phyloP scores from a whole-genome alignment of 2,888 invertebrate genomes.

The Drosophila colorata region DNA sequence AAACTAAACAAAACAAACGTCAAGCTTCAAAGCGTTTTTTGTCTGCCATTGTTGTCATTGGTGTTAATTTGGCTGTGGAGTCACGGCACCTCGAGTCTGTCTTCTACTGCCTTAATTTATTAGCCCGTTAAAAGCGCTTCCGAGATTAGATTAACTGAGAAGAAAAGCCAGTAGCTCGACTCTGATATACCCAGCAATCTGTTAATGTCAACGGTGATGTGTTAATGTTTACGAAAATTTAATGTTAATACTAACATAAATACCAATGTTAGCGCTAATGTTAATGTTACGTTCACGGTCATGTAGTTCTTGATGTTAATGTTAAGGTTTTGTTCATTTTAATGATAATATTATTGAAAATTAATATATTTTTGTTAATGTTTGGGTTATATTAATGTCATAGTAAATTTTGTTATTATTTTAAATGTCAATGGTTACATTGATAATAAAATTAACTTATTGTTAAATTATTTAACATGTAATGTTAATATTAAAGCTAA shows the following conservation, averaged over 20 bases:
- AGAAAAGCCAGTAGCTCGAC: conserved; percentile 3
- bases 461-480: too few relatives aligned
- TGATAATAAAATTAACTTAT: too few relatives aligned
- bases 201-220: neutral
- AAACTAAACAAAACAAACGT: conserved; percentile 35
- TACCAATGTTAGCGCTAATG: neutral
- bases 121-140: conserved; percentile 15
- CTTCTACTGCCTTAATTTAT: conserved; percentile 42
- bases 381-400: too few relatives aligned
- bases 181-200: conserved; percentile 4
- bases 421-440: too few relatives aligned
- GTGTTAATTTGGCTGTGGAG: conserved; percentile 43
- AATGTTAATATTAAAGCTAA: too few relatives aligned
- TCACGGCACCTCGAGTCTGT: conserved; percentile 31
- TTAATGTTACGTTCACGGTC: too few relatives aligned
- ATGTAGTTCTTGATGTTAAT: neutral
- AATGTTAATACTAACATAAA: neutral
- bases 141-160: conserved; percentile 40
- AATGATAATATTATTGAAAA: too few relatives aligned
- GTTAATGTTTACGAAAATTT: neutral
- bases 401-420: too few relatives aligned
- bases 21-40: conserved; percentile 38
- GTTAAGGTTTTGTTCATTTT: too few relatives aligned
- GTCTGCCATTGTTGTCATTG: conserved; percentile 37
- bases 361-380: too few relatives aligned